Evolutionary conservation across 2,113 vertebrate genomes (phyloP).

Genomic region (Ammodytes dubius): DNA sequence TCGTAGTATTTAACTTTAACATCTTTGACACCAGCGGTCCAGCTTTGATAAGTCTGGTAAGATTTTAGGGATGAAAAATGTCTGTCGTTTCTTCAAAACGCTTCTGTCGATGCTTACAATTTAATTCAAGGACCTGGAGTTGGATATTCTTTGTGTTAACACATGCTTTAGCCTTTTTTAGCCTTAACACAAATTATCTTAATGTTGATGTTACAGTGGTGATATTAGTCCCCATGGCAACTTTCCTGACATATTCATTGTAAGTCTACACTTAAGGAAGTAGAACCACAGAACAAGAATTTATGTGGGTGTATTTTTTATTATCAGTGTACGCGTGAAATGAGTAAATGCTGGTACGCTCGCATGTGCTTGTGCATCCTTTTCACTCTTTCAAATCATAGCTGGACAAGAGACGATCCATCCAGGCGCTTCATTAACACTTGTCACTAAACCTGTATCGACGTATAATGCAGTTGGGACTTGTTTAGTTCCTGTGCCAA

Average conservation of each 20-base stretch:
- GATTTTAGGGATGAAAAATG: neutral
- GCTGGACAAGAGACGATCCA: neutral
- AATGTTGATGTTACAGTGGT: neutral
- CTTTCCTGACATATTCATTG: neutral
- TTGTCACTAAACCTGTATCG: slow-evolving; percentile 1
- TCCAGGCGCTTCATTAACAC: neutral
- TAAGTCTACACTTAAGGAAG: too few relatives aligned
- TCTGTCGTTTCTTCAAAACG: too few relatives aligned
- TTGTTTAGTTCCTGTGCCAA: slow-evolving; percentile 33
- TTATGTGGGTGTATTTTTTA: neutral
- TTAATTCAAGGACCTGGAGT: neutral
- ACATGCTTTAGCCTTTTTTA: neutral
- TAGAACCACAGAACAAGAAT: neutral
- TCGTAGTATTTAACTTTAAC: neutral
- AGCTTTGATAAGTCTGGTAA: neutral
- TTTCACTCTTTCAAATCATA: neutral
- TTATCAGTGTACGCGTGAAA: neutral
- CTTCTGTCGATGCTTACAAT: neutral
- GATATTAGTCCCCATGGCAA: slow-evolving; percentile 18
- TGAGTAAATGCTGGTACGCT: neutral
- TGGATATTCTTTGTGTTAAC: neutral
- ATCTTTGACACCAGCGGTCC: neutral
- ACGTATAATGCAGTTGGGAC: slow-evolving; percentile 23
- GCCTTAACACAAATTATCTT: neutral
- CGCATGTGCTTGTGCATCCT: neutral